Evolutionary conservation across 2,113 vertebrate genomes (phyloP).

Genomic region (Lipophrys pholis): DNA sequence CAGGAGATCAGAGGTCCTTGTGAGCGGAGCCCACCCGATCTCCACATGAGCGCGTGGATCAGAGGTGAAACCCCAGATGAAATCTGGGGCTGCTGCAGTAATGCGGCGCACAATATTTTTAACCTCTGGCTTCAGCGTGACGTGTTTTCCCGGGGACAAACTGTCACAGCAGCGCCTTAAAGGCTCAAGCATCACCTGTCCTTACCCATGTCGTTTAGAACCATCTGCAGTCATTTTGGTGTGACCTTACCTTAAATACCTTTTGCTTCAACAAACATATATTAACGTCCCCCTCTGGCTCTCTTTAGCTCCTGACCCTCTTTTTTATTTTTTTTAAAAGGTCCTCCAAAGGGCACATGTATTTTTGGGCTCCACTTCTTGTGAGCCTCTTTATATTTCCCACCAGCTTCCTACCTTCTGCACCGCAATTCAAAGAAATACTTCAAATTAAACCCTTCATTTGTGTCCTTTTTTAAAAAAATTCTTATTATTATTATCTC

Average conservation of each 20-base stretch:
- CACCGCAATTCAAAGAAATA: neutral
- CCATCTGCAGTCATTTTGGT: too few species aligned
- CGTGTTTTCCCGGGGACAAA: neutral
- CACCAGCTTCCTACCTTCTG: neutral
- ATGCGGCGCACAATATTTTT: neutral
- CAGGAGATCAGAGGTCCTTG: neutral
- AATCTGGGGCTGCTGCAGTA: neutral
- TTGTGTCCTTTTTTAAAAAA: too few species aligned
- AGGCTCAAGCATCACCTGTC: neutral
- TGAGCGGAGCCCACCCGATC: neutral
- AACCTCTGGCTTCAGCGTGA: slow-evolving; percentile 2
- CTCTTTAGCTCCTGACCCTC: slow-evolving; percentile 13
- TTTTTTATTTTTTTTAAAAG: slow-evolving; percentile 49
- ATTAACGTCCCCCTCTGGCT: neutral
- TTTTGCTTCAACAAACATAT: too few species aligned
- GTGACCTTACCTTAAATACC: too few species aligned
- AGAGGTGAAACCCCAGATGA: neutral
- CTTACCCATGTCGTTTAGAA: too few species aligned
- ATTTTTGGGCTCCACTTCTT: slow-evolving; percentile 68
- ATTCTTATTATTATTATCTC: too few species aligned
- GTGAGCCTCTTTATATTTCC: neutral
- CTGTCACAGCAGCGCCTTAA: neutral
- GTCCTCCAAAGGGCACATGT: slow-evolving; percentile 73
- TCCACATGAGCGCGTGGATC: neutral
- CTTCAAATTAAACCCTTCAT: too few species aligned